Percentiles rank a stretch among this genome's conserved stretches.
Conservation (phyloP, 2,888 invertebrate species). For the Octodonta nipae region DNA sequence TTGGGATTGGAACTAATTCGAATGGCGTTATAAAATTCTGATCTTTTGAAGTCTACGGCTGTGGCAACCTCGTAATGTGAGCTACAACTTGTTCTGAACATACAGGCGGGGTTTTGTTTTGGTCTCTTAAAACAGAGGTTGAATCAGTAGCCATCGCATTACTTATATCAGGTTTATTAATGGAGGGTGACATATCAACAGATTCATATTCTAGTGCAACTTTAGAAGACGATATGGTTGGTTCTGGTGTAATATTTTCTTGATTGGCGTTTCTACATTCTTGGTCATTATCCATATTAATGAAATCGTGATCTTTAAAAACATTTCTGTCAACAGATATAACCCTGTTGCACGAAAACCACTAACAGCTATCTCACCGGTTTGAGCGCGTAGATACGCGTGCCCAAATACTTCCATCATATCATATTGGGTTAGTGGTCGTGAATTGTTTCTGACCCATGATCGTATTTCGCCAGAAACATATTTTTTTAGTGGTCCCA, state of each 20-base stretch:
- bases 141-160: too few species aligned
- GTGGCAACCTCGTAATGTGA: not conserved
- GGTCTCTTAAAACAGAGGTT: too few species aligned
- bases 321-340: not conserved
- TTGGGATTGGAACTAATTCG: too few species aligned
- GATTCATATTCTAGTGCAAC: not conserved
- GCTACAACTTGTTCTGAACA: not conserved
- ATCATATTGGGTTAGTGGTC: not conserved
- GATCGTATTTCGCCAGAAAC: not conserved
- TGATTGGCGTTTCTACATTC: not conserved
- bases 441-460: too few species aligned
- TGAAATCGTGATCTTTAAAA: too few species aligned
- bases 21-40: too few species aligned
- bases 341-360: too few species aligned
- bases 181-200: not conserved
- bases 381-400: not conserved
- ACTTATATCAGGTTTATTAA: not conserved
- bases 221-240: not conserved
- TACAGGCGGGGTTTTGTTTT: not conserved
- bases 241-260: not conserved
- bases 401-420: not conserved
- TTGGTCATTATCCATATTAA: not conserved
- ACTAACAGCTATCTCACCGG: too few species aligned
- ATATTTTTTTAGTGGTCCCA: not conserved
- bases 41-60: too few species aligned